Percentiles rank a stretch among this genome's conserved stretches.
Evolutionary conservation across 2,113 vertebrate species (phyloP).

Genomic region (Daboia siamensis): DNA sequence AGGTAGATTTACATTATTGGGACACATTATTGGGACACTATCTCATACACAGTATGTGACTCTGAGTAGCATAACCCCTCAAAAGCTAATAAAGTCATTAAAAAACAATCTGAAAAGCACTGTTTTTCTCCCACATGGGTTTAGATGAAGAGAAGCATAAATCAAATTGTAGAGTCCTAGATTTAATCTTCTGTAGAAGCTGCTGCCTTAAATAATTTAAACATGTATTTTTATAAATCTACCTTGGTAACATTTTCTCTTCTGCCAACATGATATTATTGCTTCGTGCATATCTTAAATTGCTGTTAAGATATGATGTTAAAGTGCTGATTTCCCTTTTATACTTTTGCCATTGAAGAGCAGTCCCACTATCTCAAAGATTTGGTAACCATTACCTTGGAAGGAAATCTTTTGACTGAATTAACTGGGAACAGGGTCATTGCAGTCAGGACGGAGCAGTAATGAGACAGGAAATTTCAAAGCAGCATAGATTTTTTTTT

Average conservation of each 20-base stretch:
- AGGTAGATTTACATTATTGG: not conserved
- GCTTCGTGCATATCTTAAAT: not conserved
- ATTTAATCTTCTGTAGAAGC: not conserved
- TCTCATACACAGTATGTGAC: not conserved
- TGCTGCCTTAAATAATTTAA: not conserved
- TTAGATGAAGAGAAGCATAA: not conserved
- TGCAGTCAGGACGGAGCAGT: not conserved
- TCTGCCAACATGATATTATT: not conserved
- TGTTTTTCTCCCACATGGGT: not conserved
- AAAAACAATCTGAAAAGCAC: not conserved
- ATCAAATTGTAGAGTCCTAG: not conserved
- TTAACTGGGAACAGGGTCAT: not conserved
- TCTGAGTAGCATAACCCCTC: not conserved
- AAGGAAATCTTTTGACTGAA: not conserved
- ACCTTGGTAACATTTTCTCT: not conserved
- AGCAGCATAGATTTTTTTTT: not conserved
- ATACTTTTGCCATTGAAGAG: not conserved
- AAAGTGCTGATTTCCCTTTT: not conserved
- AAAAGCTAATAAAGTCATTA: not conserved
- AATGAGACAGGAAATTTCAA: not conserved
- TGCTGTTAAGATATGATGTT: not conserved
- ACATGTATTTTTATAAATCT: not conserved
- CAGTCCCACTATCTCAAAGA: not conserved
- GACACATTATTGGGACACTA: not conserved
- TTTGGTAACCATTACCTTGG: not conserved